Base-by-base conservation (phyloP, 2,113 vertebrate species). In the Oreochromis niloticus region DNA sequence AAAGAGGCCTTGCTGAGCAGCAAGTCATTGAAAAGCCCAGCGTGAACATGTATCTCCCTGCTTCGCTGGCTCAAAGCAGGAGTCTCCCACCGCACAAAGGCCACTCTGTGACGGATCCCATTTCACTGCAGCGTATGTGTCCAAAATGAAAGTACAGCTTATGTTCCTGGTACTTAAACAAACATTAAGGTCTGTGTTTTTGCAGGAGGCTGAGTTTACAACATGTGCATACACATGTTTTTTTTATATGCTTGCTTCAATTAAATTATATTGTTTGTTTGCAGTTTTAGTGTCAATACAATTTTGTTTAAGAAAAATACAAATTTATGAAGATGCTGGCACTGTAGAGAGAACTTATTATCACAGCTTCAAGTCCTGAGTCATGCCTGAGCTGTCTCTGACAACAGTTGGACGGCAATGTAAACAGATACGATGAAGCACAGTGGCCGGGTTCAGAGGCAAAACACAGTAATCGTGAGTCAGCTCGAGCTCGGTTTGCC, bases 381-480 rank as follows among this genome's bases (percentile, higher is more conserved):
- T 91, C 91, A 87, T 46, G 81, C 10, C 81, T 46, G 79, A 83
- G 80, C 27, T 41, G 50, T 22, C 79, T 87, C 80, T 88, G 73
- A 81, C 84, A 82, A 81, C 86, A 68, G 66, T 43, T 68, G 46
- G 79, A 85, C 34, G 82, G 86, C 90, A 87, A 73, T 79, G 46
- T 9, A 87, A 88, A 87, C 84, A 83, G 59, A 84, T 63, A 83
- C 43, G 83, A 61, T 46, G 34, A 85, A 88, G 73, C 59, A 61
- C 52, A 6, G 79, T 32, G 36, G 83, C 78, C 73, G 30, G 11
- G 13, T 73, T 92, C 84, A 55, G 24, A 81, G 75, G 79, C 88
- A 63, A 22, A 79, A 68, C 82, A 66, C 83, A 39, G 68, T 27
- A 83, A 32, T 81, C 92, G 68, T 92, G 91, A 94, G 84, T 93